Evolutionary conservation across 2,113 vertebrate genomes (phyloP), one percentile per base, ranked within the genome.

Genomic region (Butorides virescens): DNA sequence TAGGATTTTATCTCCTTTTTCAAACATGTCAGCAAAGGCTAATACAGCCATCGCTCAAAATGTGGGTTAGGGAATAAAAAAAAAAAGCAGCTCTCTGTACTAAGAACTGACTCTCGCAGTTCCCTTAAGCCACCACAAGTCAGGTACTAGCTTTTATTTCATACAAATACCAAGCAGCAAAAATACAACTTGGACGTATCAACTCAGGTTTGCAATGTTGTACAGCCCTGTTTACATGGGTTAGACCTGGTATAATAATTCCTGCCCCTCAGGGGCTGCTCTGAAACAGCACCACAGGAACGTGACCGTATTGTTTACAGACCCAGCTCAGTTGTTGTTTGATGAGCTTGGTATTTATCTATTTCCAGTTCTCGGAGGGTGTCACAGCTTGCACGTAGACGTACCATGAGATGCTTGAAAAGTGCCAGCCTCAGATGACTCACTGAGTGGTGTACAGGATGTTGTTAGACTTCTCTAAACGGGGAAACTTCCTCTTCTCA

Each of bases 301-400:
- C 2, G 0, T 1, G 13, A 13, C 44, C 13, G 0, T 4, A 4
- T 7, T 49, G 27, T 15, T 16, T 15, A 14, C 0, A 2, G 61
- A 34, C 8, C 18, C 32, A 15, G 2, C 32, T 17, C 6, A 3
- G 6, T 0, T 3, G 8, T 2, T 59, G 27, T 19, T 36, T 10
- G 15, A 37, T 3, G 29, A 65, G 30, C 52, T 53, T 23, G 17
- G 14, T 32, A 8, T 83, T 84, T 18, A 1, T 15, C 21, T 8
- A 11, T 3, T 42, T 34, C 32, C 46, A 27, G 15, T 4, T 63
- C 52, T 16, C 42, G 7, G 49, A 56, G 26, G 20, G 53, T 7
- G 16, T 20, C 74, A 18, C 21, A 71, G 50, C 20, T 70, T 25
- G 7, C 21, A 5, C 2, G 17, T 3, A 61, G 29, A 36, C 2